These are phyloP conservation scores for Lathronympha strigana DNA, from an alignment of 2,888 invertebrate species.

Conservation along the genomic window DNA sequence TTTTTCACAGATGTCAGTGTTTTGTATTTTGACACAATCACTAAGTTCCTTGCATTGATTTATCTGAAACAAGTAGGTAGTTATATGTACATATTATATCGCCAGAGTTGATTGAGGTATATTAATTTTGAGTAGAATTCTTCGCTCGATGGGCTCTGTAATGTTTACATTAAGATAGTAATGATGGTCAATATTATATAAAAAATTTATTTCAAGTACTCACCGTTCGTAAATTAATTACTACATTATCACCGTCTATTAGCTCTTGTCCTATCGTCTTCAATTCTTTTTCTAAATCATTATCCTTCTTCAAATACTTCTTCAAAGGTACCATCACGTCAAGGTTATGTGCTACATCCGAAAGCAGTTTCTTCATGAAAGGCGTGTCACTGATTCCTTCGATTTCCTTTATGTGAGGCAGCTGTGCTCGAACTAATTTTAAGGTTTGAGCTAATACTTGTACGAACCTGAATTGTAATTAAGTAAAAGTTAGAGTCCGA, in stretches of 20 bases:
- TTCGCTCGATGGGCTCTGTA: not conserved
- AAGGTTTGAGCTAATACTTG: slow-evolving; percentile 62
- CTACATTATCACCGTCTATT: slow-evolving; percentile 54
- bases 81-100: not conserved
- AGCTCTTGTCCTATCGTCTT: slow-evolving; percentile 47
- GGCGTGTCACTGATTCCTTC: slow-evolving; percentile 61
- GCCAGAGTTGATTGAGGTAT: not conserved
- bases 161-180: not conserved
- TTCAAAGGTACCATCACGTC: slow-evolving; percentile 56
- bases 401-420: slow-evolving; percentile 69
- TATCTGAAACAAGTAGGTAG: slow-evolving; percentile 48
- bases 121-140: not conserved
- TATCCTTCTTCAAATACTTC: slow-evolving; percentile 51
- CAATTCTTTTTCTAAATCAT: slow-evolving; percentile 49
- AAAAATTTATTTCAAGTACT: slow-evolving; percentile 48
- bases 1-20: slow-evolving; percentile 54
- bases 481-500: too few species aligned
- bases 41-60: slow-evolving; percentile 40
- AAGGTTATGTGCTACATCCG: slow-evolving; percentile 62
- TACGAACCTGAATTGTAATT: slow-evolving; percentile 54
- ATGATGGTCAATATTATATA: too few species aligned
- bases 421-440: slow-evolving; percentile 61
- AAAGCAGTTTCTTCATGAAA: slow-evolving; percentile 57
- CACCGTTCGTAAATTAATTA: slow-evolving; percentile 65
- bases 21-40: slow-evolving; percentile 48